phyloP scores from a whole-genome alignment of 2,888 invertebrate genomes.

The Eupithecia subumbrata region DNA sequence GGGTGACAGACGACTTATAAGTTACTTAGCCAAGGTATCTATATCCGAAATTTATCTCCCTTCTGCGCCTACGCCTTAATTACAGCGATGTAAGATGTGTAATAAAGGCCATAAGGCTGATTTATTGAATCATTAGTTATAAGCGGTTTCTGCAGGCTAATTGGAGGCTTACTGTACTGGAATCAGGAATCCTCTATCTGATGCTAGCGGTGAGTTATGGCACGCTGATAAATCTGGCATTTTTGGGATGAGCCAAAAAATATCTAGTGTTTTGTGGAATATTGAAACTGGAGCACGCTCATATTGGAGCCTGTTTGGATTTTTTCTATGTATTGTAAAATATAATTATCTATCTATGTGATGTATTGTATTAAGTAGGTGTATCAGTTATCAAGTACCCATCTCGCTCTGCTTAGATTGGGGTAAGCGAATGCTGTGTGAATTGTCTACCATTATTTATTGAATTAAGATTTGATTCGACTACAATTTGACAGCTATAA shows the following conservation, averaged over 20 bases:
- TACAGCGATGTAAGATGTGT: constrained; percentile 79
- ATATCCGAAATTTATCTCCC: constrained; percentile 60
- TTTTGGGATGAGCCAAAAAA: background rate
- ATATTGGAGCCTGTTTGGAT: background rate
- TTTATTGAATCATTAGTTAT: constrained; percentile 79
- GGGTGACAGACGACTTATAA: constrained; percentile 13
- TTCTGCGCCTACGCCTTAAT: constrained; percentile 67
- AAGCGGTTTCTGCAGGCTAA: constrained; percentile 75
- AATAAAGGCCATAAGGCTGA: constrained; percentile 78
- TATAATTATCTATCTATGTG: no score
- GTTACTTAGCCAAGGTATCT: constrained; percentile 23
- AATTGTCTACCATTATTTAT: no score
- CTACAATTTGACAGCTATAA: background rate
- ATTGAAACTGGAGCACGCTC: background rate
- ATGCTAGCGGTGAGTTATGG: constrained; percentile 32
- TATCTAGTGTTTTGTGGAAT: background rate
- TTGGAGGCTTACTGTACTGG: constrained; percentile 50
- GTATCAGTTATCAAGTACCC: no score
- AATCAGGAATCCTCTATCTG: constrained; percentile 48
- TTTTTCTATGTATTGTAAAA: no score
- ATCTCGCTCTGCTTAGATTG: no score
- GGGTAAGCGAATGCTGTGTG: no score
- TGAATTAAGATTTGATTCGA: background rate
- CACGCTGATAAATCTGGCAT: constrained; percentile 9
- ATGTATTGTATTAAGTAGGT: no score